These are phyloP conservation scores for Lepidonotus clava DNA, from an alignment of 2,888 invertebrate genomes.

Conservation along the genomic window DNA sequence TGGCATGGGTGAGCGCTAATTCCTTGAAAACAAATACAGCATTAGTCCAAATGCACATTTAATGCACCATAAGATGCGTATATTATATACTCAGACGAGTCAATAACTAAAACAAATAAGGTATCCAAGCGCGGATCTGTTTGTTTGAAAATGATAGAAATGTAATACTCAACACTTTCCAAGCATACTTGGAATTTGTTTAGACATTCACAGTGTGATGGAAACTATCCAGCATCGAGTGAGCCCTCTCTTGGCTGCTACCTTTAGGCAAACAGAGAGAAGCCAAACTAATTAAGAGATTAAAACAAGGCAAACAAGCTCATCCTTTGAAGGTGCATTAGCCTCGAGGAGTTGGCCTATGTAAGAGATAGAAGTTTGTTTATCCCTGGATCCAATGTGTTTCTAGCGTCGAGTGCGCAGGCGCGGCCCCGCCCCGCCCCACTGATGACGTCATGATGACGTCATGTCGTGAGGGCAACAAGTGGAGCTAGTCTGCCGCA, in stretches of 20 bases:
- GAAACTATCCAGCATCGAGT: not conserved
- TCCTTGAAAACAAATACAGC: too few species aligned
- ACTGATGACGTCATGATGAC: not conserved
- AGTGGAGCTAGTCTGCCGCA: too few species aligned
- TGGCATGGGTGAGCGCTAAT: too few species aligned
- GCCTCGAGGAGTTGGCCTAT: not conserved
- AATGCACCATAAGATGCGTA: too few species aligned
- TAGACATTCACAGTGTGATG: conserved; percentile 2
- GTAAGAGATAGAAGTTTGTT: not conserved
- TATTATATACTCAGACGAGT: too few species aligned
- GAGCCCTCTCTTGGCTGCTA: not conserved
- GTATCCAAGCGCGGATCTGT: too few species aligned
- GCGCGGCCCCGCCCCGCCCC: not conserved
- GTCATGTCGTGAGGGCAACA: conserved; percentile 14
- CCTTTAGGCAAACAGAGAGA: not conserved
- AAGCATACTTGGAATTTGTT: conserved; percentile 14
- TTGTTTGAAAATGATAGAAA: too few species aligned
- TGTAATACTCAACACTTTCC: too few species aligned
- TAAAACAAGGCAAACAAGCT: not conserved
- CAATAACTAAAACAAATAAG: too few species aligned
- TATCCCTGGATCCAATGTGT: not conserved
- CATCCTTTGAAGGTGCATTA: not conserved
- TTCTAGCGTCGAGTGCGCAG: not conserved
- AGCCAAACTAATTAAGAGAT: conserved; percentile 11
- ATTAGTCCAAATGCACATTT: too few species aligned